Base-by-base conservation (phyloP, 2,797 vertebrate species). In the Peromyscus melanophrys region DNA sequence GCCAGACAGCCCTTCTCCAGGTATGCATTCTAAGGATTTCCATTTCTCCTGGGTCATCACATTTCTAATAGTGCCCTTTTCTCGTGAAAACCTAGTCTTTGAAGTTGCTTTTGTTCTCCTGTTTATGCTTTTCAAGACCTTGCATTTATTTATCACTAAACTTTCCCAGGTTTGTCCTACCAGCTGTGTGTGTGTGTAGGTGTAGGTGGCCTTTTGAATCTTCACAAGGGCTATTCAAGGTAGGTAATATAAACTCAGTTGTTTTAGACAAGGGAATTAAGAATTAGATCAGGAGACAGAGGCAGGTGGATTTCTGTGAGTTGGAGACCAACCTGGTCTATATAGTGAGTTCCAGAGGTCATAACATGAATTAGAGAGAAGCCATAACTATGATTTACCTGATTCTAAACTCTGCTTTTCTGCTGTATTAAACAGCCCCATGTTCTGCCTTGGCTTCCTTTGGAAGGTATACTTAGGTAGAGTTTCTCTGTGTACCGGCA, bases 1-100 rank as follows among this genome's bases (percentile, higher is more conserved):
- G 99, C 99, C 99, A 0, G 99, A 99, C 97, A 99, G 99, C 97
- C 99, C 99, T 84, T 99, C 99, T 97, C 99, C 99, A 99, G 99
- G 99, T 99, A 98, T 95, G 98, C 94, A 37, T 34, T 52, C 46
- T 2, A 9, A 21, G 29, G 67, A 37, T 1, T 6, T 17, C 43
- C n/a, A 29, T 96, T 25, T 96, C 63, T 85, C 55, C 40, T 46
- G 65, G n/a, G 10, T 92, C 73, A 85, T n/a, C 85, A 34, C 14
- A 46, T 93, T 89, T 95, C 52, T 95, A 69, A 37, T 86, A 69
- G 37, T 78, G 25, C 61, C 17, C 55, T 13, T 92, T 87, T 40
- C 90, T 89, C 85, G 12, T 69, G 49, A 76, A 92, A 83, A 84
- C 46, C 27, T 95, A 52, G 11, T 83, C 81, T 96, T 94, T 87